Evolutionary conservation across 1,140 invertebrate species (phyloP).

Genomic region (Callitettix versicolor): DNA sequence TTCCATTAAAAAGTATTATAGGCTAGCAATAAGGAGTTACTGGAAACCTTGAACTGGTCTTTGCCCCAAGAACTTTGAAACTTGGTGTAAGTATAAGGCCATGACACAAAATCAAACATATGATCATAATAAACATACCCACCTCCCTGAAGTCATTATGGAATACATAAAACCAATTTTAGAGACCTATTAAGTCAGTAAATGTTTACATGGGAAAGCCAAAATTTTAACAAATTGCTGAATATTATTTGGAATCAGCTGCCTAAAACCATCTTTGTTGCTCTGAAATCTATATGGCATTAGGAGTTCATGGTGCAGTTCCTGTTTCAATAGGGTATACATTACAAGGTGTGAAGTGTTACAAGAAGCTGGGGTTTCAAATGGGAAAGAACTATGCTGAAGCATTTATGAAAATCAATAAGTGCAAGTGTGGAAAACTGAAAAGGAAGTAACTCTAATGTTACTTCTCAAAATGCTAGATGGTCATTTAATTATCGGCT

Average conservation of each 20-base stretch:
- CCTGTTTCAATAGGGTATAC: constrained; percentile 12
- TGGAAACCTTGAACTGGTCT: constrained; percentile 22
- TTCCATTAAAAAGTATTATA: constrained; percentile 21
- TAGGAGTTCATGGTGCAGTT: constrained; percentile 14
- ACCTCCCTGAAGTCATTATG: constrained; percentile 12
- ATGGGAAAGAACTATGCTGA: neutral
- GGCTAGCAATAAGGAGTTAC: constrained; percentile 26
- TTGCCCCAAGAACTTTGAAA: constrained; percentile 23
- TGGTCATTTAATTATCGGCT: too few species aligned
- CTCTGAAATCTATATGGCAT: neutral
- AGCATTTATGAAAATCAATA: too few species aligned
- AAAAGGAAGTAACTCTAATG: too few species aligned
- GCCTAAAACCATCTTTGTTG: constrained; percentile 15
- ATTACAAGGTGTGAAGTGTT: constrained; percentile 10
- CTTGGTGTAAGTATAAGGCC: constrained; percentile 23
- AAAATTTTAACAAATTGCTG: constrained; percentile 14
- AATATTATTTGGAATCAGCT: constrained; percentile 23
- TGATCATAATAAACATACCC: constrained; percentile 4
- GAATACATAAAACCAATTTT: constrained; percentile 19
- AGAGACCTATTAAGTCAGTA: constrained; percentile 10
- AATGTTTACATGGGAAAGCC: constrained; percentile 13
- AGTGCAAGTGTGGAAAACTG: too few species aligned
- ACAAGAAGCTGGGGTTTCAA: constrained; percentile 3
- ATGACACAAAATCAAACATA: constrained; percentile 1
- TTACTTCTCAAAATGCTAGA: too few species aligned